phyloP scores from a whole-genome alignment of 30 jellyfish, hydroid and myxozoan genomes.

The Hydractinia symbiolongicarpus region DNA sequence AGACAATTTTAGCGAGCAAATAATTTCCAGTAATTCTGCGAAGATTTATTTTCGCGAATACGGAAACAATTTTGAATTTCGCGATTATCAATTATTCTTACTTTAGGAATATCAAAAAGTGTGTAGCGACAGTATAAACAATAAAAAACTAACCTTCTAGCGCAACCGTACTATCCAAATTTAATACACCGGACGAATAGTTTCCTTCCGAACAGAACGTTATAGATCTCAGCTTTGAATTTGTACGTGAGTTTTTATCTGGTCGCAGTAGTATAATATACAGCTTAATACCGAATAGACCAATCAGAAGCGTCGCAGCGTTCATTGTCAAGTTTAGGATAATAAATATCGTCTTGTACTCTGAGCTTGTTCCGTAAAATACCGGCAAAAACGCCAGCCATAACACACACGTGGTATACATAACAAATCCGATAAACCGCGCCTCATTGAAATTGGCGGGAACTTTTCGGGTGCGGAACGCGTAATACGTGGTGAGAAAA shows the following conservation, averaged over 20 bases:
- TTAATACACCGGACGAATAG: not conserved
- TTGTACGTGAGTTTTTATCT: conserved; percentile 69
- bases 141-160: too few relatives aligned
- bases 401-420: conserved; percentile 77
- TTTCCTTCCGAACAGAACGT: conserved; percentile 17
- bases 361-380: conserved; percentile 58
- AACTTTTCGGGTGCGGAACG: conserved; percentile 86
- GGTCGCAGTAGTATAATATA: conserved; percentile 71
- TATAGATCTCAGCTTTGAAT: conserved; percentile 64
- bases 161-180: too few relatives aligned
- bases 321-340: conserved; percentile 52
- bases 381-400: conserved; percentile 85
- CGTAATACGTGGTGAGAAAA: conserved; percentile 57
- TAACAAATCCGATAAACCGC: conserved; percentile 78
- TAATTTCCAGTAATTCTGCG: too few relatives aligned
- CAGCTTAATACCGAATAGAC: conserved; percentile 72
- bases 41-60: too few relatives aligned
- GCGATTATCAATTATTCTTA: too few relatives aligned
- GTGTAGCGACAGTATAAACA: too few relatives aligned
- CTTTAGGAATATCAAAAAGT: too few relatives aligned
- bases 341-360: conserved; percentile 54
- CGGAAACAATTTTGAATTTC: too few relatives aligned
- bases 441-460: conserved; percentile 95
- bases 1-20: too few relatives aligned
- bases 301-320: conserved; percentile 74